Conservation (phyloP, 2,888 invertebrate genomes). For the Hartigia nigra region DNA sequence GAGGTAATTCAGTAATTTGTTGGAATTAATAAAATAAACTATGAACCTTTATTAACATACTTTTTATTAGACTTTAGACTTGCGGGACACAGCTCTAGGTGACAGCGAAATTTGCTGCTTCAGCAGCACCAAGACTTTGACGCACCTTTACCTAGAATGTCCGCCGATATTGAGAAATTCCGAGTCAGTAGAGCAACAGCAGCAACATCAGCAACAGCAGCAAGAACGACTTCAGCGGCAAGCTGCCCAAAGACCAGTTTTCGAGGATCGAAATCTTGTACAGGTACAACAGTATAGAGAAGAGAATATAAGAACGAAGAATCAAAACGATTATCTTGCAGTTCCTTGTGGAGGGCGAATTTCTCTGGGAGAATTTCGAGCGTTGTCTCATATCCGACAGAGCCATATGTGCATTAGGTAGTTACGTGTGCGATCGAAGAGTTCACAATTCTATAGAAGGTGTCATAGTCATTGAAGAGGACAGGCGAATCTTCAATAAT, state of each 20-base stretch:
- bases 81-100: conserved; percentile 70
- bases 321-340: conserved; percentile 18
- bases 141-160: conserved; percentile 69
- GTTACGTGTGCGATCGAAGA: conserved; percentile 46
- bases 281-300: conserved; percentile 31
- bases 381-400: conserved; percentile 53
- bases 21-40: conserved; percentile 5
- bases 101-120: conserved; percentile 73
- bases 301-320: not conserved
- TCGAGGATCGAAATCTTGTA: conserved; percentile 47
- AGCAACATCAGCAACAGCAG: conserved; percentile 39
- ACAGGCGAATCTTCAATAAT: conserved; percentile 52
- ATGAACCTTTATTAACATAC: not conserved
- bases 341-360: conserved; percentile 35
- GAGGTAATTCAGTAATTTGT: conserved; percentile 61
- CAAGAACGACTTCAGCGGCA: conserved; percentile 38
- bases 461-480: conserved; percentile 47
- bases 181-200: conserved; percentile 22
- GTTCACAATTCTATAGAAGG: conserved; percentile 45
- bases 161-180: conserved; percentile 46
- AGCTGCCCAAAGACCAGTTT: conserved; percentile 38
- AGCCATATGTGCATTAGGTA: conserved; percentile 57
- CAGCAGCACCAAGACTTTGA: conserved; percentile 68
- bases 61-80: conserved; percentile 66
- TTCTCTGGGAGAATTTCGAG: conserved; percentile 31